Conservation (phyloP, 1,140 invertebrate species). For the Orchestia grillus region DNA sequence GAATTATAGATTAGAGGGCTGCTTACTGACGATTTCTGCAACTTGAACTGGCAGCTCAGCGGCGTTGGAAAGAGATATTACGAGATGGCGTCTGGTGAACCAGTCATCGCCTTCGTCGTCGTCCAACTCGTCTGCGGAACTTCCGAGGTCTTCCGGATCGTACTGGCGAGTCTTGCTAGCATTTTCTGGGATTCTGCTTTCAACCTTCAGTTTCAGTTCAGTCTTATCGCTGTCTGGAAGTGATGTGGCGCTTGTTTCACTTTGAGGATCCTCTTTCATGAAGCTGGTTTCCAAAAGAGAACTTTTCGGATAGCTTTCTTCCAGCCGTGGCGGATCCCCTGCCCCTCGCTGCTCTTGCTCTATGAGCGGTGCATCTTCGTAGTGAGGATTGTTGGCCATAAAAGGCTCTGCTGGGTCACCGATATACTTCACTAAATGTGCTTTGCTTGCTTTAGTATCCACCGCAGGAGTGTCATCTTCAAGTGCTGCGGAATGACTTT, state of each 20-base stretch:
- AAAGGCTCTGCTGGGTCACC: background rate
- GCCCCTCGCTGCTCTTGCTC: background rate
- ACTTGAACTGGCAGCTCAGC: background rate
- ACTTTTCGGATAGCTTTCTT: background rate
- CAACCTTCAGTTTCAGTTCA: background rate
- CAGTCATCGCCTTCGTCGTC: background rate
- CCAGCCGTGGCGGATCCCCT: background rate
- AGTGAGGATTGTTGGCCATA: background rate
- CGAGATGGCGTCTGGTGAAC: background rate
- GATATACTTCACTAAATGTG: background rate
- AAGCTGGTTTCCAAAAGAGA: background rate
- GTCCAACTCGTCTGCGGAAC: background rate
- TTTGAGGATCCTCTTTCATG: background rate
- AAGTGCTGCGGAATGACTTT: background rate
- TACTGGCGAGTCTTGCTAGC: background rate
- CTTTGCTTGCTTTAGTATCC: background rate
- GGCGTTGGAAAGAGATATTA: background rate
- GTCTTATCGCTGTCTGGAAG: background rate
- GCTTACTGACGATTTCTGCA: background rate
- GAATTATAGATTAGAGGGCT: background rate
- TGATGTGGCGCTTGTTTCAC: background rate
- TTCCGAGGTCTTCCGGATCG: background rate
- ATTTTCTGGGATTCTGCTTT: background rate
- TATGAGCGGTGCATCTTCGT: background rate
- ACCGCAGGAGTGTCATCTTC: background rate